Base-by-base conservation (phyloP, 2,113 vertebrate species). In the Eretmochelys imbricata region DNA sequence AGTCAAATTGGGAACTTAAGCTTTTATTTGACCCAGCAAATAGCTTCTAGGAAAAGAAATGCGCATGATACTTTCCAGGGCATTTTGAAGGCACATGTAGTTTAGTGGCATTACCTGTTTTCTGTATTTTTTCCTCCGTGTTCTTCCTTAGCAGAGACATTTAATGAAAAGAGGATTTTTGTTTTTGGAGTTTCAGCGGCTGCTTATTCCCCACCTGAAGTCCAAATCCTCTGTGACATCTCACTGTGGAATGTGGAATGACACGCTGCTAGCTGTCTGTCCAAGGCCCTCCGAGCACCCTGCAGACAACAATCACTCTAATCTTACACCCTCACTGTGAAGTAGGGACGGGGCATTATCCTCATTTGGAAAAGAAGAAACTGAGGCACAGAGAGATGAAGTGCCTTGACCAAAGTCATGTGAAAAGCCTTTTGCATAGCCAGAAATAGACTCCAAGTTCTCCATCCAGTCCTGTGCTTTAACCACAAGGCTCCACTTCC, bases 341-440 rank as follows among this genome's bases (percentile, higher is more conserved):
- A 49, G 59, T 10, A 5, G 19, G 29, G 49, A n/a, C 35, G 24
- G n/a, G 42, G 53, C 0, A 0, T 65, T 0, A 0, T 29, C 53
- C 62, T 87, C 9, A 0, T 76, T 51, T 29, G 46, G 48, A 16
- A 27, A 53, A 31, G 49, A 72, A 42, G 82, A 75, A 82, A 90
- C 9, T 10, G 9, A 82, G 65, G 72, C 76, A 38, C 46, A 0
- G 1, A 50, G 35, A 10, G 25, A 9, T 81, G 55, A 29, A 1
- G 1, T 55, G 53, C 75, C 51, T 42, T 4, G 31, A 29, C 38
- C 19, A 35, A 3, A 11, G 57, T 27, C 87, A 82, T 22, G 17
- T 0, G 0, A 29, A 19, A n/a, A 72, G 57, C 57, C 38, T 72
- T 10, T 24, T 69, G 48, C 1, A 0, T 25, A 62, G 59, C 62